Evolutionary conservation across 2,797 vertebrate species (phyloP).

Genomic region (Mus spretus): DNA sequence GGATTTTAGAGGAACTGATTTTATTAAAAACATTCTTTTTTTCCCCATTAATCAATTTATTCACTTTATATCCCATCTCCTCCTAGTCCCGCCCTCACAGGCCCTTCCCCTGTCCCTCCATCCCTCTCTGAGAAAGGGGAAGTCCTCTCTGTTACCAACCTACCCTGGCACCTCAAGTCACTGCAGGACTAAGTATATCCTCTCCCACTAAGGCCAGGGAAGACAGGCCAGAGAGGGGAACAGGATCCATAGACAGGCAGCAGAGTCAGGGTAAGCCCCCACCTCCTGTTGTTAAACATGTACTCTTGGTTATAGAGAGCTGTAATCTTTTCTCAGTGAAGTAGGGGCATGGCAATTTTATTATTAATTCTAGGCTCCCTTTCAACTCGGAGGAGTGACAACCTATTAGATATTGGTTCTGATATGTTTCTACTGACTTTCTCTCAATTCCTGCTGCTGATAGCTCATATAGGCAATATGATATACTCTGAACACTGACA

Average conservation of each 20-base stretch:
- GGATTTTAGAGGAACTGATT: constrained; percentile 1
- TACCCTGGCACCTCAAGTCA: background rate
- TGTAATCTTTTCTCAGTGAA: background rate
- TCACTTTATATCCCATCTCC: background rate
- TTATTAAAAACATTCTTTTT: constrained; percentile 28
- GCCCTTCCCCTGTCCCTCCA: background rate
- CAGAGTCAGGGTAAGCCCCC: background rate
- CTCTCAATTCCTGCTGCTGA: background rate
- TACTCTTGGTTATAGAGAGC: background rate
- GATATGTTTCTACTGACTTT: constrained; percentile 16
- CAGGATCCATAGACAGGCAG: background rate
- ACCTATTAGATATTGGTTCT: background rate
- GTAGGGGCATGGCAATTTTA: background rate
- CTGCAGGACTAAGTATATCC: background rate
- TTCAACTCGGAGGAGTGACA: background rate
- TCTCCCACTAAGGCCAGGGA: background rate
- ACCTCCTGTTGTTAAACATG: background rate
- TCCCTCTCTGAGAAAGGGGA: background rate
- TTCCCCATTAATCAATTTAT: background rate
- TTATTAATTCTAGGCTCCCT: constrained; percentile 1
- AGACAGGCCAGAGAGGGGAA: background rate
- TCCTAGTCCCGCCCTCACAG: background rate
- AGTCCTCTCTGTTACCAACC: background rate
- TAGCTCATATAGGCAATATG: background rate
- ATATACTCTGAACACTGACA: constrained; percentile 20